Evolutionary conservation across 2,888 invertebrate species (phyloP).

Genomic region (Harpalus rufipes): DNA sequence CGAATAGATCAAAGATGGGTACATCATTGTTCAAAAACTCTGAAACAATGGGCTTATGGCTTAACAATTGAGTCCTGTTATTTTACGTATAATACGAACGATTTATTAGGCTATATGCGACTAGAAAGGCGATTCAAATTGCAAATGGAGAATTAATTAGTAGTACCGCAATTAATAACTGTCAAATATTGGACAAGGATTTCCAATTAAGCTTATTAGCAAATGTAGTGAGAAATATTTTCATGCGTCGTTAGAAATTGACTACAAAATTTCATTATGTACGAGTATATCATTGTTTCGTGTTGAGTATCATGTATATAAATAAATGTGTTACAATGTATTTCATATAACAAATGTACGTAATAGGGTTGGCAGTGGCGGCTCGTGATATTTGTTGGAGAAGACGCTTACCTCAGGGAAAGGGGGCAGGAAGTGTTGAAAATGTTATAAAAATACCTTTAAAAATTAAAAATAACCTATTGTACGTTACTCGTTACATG

Average conservation of each 20-base stretch:
- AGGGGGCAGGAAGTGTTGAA: too few species aligned
- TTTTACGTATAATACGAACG: neutral
- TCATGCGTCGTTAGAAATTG: neutral
- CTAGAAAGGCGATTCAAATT: neutral
- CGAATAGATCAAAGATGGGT: slow-evolving; percentile 17
- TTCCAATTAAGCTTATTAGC: slow-evolving; percentile 10
- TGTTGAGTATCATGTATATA: too few species aligned
- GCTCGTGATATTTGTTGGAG: too few species aligned
- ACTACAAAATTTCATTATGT: too few species aligned
- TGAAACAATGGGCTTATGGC: slow-evolving; percentile 12
- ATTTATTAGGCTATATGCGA: neutral
- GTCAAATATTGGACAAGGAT: slow-evolving; percentile 17
- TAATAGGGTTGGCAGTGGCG: too few species aligned
- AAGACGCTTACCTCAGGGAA: too few species aligned
- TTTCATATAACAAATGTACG: too few species aligned
- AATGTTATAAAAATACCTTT: too few species aligned
- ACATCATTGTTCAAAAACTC: neutral
- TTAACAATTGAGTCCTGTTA: neutral
- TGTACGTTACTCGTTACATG: too few species aligned
- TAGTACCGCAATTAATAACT: slow-evolving; percentile 1
- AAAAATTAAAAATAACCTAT: too few species aligned
- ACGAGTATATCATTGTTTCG: too few species aligned
- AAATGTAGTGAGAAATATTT: neutral
- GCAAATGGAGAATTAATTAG: neutral
- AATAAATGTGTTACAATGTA: too few species aligned